Evolutionary conservation across 2,888 invertebrate genomes (phyloP).

Genomic region (Pyrrhosoma nymphula): DNA sequence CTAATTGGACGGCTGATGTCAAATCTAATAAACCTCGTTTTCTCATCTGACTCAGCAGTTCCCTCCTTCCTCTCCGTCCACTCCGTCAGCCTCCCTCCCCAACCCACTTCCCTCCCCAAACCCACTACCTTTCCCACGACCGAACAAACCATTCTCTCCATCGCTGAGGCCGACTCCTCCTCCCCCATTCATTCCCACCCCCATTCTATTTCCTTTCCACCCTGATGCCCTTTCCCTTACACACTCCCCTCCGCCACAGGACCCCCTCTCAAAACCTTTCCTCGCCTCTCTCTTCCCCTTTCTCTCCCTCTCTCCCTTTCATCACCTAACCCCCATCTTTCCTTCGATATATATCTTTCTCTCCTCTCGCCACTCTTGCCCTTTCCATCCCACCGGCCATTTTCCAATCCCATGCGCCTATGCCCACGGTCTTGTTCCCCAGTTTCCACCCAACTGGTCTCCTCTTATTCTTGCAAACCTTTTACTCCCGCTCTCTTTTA

Average conservation of each 20-base stretch:
- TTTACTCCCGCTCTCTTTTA: neutral
- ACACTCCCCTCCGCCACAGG: neutral
- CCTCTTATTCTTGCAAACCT: neutral
- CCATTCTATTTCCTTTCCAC: neutral
- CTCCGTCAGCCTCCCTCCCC: neutral
- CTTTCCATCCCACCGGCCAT: slow-evolving; percentile 3
- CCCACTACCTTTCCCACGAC: neutral
- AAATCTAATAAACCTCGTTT: slow-evolving; percentile 55
- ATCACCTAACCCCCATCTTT: neutral
- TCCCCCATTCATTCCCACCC: neutral
- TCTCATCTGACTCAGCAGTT: slow-evolving; percentile 45
- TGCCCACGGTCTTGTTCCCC: neutral
- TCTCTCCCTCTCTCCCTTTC: neutral
- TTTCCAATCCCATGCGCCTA: neutral
- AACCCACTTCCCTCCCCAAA: neutral
- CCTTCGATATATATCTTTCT: too few species aligned
- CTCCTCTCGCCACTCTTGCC: neutral
- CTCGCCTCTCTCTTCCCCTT: neutral
- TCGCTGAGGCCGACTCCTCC: neutral
- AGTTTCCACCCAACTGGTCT: neutral
- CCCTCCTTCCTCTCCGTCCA: neutral
- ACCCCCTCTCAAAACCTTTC: neutral
- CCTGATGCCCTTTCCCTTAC: neutral
- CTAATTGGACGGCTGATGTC: slow-evolving; percentile 61
- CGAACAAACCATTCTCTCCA: neutral